Base-by-base conservation (phyloP, 2,797 vertebrate genomes). In the Bradypodion pumilum region DNA sequence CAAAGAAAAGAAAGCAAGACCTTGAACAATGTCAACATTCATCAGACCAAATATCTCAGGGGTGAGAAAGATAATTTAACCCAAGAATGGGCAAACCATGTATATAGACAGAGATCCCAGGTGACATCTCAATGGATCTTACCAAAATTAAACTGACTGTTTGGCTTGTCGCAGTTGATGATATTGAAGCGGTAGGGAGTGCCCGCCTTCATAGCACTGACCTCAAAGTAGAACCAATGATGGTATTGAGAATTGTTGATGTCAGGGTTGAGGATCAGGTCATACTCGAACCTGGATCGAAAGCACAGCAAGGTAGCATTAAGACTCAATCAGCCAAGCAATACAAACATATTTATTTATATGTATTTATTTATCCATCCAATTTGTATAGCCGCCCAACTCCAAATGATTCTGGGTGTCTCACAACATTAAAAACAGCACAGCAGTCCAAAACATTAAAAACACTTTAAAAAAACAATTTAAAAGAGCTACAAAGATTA, bases 101-200 rank as follows among this genome's bases (percentile, higher is more conserved):
- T 21, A 23, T 69, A 76, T 2, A 3, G 65, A 10, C 78, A 8
- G 74, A 68, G 23, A 40, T 29, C 37, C 1, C 3, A 23, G n/a
- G 16, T 15, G 35, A 21, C 23, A 12, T 21, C 21, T 2, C 12
- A 52, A 70, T 4, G n/a, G 7, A 63, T 84, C 96, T 76, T 96
- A 99, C 98, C 98, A 0, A 98, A 98, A 94, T 98, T 99, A 94
- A 98, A 99, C 81, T 99, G 98, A 91, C 98, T 99, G 94, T 99
- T 98, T 90, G 93, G 86, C 94, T 99, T 99, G 96, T 99, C 98
- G 88, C 97, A 98, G 95, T 99, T 99, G 96, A 99, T 96, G 93
- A 99, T 13, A 82, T 99, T 99, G 93, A 99, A 98, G 59, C 97
- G 97, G 85, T 99, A 99, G 2, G 96, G 91, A 75, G 95, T 62